Percentiles rank a stretch among this genome's conserved stretches.
Evolutionary conservation across 2,113 vertebrate genomes (phyloP).

Genomic region (Phyllostomus hastatus): DNA sequence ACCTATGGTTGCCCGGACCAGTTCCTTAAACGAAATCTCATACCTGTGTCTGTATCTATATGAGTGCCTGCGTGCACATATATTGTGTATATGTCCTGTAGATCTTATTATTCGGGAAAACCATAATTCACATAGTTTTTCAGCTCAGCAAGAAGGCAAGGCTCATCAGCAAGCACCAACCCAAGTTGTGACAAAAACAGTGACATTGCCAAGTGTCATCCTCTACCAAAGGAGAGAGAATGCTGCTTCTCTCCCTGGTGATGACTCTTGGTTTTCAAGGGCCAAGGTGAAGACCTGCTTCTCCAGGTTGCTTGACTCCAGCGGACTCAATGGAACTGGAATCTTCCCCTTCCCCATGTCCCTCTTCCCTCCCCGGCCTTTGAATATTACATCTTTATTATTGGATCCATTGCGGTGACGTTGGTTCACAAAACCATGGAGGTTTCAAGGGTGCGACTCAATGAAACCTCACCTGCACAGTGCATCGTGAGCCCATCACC

Average conservation of each 20-base stretch:
- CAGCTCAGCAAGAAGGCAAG: neutral
- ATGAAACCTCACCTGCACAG: too few species aligned
- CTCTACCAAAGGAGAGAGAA: accelerated
- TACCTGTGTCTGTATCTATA: too few species aligned
- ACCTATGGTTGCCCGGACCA: neutral
- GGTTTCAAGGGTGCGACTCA: too few species aligned
- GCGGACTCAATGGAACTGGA: neutral
- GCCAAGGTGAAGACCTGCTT: neutral
- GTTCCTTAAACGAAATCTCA: neutral
- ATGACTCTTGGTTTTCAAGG: neutral
- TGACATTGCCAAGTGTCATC: accelerated
- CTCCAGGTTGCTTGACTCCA: neutral
- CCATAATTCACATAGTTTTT: neutral
- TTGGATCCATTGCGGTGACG: too few species aligned
- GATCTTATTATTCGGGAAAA: neutral
- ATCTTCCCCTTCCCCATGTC: accelerated
- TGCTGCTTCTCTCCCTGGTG: accelerated
- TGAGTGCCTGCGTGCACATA: neutral
- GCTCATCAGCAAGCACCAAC: too few species aligned
- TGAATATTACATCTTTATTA: neutral
- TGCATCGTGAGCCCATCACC: too few species aligned
- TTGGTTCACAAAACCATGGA: too few species aligned
- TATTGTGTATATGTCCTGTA: neutral
- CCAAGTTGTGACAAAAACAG: accelerated
- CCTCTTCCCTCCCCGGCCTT: neutral